Percentiles rank a stretch among this genome's conserved stretches.
phyloP scores from a whole-genome alignment of 2,888 invertebrate species.

The Nipponacmea schrenckii region DNA sequence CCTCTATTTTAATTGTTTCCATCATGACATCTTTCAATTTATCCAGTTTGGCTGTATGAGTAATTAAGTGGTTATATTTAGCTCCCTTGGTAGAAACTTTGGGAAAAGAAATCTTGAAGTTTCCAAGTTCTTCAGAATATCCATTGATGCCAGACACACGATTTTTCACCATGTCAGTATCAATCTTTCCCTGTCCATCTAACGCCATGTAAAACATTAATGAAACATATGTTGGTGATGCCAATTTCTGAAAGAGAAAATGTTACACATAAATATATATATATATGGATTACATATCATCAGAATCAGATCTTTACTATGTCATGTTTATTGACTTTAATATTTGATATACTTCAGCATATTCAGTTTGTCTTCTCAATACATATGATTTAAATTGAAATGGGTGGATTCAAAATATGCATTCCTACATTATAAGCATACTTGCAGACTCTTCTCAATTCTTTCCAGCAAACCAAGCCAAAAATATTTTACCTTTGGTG shows the following conservation, averaged over 20 bases:
- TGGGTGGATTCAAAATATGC: not conserved
- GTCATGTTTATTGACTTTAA: not conserved
- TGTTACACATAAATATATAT: conserved; percentile 9
- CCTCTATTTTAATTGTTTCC: conserved; percentile 52
- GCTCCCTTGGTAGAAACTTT: conserved; percentile 52
- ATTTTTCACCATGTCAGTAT: conserved; percentile 52
- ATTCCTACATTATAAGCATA: too few relatives aligned
- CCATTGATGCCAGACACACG: conserved; percentile 76
- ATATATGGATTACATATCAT: not conserved
- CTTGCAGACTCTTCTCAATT: too few relatives aligned
- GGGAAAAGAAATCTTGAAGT: conserved; percentile 76
- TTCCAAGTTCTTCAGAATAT: conserved; percentile 80
- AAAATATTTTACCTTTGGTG: conserved; percentile 69
- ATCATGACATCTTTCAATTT: conserved; percentile 58
- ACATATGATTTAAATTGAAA: not conserved
- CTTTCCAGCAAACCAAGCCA: too few relatives aligned
- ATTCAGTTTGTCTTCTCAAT: not conserved
- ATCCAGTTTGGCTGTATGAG: conserved; percentile 52
- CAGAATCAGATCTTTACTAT: too few relatives aligned
- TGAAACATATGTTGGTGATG: conserved; percentile 53
- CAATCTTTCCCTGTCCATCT: conserved; percentile 71
- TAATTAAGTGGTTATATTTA: conserved; percentile 56
- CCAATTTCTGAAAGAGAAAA: conserved; percentile 38
- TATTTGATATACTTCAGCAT: not conserved
- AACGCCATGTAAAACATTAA: conserved; percentile 70